Base-by-base conservation (phyloP, 1,140 invertebrate genomes). In the Drosophila bocqueti region DNA sequence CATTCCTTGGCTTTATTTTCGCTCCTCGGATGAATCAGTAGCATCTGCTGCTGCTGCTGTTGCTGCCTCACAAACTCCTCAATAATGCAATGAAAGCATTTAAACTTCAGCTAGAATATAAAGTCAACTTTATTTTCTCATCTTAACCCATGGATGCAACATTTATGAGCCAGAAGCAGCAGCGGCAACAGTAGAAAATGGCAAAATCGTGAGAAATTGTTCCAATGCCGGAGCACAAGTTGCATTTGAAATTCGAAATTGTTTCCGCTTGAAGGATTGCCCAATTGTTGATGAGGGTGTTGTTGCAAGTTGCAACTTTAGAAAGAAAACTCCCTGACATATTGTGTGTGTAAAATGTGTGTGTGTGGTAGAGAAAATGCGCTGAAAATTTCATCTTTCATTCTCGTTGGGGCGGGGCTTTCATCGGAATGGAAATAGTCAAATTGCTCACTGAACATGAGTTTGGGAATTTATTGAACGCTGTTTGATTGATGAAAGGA, bases 1-100 rank as follows among this genome's bases (percentile, higher is more conserved):
- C 84, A 87, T 87, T 87, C 81, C 64, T 81, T 73, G 66, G 43
- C 43, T 68, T 68, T 63, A 78, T 47, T 65, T 18, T 43, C 2
- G 42, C 42, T n/a, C 42, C 42, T 43, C 18, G 9, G 42, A 18
- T 54, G 77, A 54, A 64, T 50, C 65, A 76, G 36, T 52, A 62
- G 13, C 45, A 8, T 13, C 59, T 40, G 42, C 52, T 40, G 79
- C 64, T 47, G 79, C n/a, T 8, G 38, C 59, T 58, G 29, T 57
- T 47, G 79, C 63, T 57, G 78, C 49, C 47, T 58, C 59, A 61
- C 60, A 49, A 77, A 65, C 83, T 83, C 36, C 61, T 89, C 85
- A 87, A 87, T 87, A 87, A 87, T 87, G 84, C 84, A 87, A 87
- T 72, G 69, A 89, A 89, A 89, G 87, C 84, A 87, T 89, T 87